Evolutionary conservation across 2,113 vertebrate genomes (phyloP).

Genomic region (Sceloporus undulatus): DNA sequence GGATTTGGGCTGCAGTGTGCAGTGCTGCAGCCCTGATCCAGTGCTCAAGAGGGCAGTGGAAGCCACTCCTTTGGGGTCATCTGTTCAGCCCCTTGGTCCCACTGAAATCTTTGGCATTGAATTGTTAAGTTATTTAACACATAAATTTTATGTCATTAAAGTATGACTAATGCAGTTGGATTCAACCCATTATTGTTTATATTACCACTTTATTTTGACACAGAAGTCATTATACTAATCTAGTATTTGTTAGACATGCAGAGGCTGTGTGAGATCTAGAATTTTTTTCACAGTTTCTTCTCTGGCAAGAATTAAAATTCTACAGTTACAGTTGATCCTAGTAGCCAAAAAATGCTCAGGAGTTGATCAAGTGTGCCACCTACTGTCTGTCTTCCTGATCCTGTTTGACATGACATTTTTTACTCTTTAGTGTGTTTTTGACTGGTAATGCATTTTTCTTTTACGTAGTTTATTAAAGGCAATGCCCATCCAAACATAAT

Average conservation of each 20-base stretch:
- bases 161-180: no score
- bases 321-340: background rate
- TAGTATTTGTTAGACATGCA: background rate
- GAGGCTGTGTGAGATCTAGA: background rate
- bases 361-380: constrained; percentile 58
- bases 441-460: background rate
- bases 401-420: constrained; percentile 29
- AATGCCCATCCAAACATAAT: background rate
- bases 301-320: constrained; percentile 50
- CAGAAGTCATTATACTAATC: background rate
- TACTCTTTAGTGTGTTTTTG: background rate
- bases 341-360: background rate
- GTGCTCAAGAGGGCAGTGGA: no score
- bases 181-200: background rate
- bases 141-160: no score
- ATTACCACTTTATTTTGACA: background rate
- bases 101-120: no score
- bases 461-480: background rate
- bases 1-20: no score
- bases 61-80: no score
- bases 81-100: no score
- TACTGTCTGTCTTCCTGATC: constrained; percentile 47
- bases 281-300: background rate
- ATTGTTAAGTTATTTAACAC: no score
- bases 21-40: no score